A percentile compares a stretch with the other conserved stretches of the same genome.
Evolutionary conservation across 2,113 vertebrate species (phyloP).

Genomic region (Pomatostomus ruficeps): DNA sequence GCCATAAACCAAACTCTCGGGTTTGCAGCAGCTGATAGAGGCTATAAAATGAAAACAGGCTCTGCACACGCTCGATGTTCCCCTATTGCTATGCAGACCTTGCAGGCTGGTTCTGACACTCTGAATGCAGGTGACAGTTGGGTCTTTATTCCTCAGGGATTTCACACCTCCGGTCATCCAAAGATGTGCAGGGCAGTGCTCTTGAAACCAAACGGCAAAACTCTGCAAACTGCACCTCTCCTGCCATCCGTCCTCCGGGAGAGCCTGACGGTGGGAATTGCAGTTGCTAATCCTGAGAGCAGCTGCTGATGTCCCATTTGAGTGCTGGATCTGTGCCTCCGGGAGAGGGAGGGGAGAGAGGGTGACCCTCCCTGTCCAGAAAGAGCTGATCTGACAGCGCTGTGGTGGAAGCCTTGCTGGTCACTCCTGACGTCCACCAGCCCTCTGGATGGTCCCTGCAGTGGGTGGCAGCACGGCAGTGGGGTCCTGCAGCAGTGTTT

Average conservation of each 20-base stretch:
- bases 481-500: neutral
- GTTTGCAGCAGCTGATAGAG: neutral
- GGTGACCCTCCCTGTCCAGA: neutral
- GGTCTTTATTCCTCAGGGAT: neutral
- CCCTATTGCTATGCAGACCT: neutral
- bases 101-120: neutral
- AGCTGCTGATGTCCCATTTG: neutral
- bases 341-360: neutral
- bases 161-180: neutral
- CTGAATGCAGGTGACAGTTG: neutral
- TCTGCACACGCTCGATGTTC: neutral
- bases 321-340: neutral
- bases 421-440: neutral
- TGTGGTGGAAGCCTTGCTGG: neutral
- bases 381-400: neutral
- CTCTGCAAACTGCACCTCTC: neutral
- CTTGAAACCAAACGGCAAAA: neutral
- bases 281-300: neutral
- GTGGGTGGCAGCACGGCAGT: neutral
- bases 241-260: neutral
- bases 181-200: neutral
- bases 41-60: neutral
- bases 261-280: neutral
- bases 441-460: neutral
- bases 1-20: neutral